Evolutionary conservation across 1,140 invertebrate species (phyloP), one percentile per base, ranked within the genome.

Genomic region (Hestina assimilis): DNA sequence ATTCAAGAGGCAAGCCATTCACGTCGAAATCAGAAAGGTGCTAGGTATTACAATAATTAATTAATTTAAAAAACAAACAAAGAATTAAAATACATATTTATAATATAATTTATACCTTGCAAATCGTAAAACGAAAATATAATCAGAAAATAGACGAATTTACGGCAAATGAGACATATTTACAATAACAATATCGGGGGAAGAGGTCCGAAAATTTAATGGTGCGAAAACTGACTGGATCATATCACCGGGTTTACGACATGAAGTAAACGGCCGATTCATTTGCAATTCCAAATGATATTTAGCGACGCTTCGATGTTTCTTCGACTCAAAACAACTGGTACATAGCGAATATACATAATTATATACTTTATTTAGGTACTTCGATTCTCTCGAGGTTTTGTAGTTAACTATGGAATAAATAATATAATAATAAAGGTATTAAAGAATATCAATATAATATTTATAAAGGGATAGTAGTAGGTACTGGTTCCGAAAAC

Each of bases 171-270:
- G 59, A 46, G 64, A 66, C 62, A 74, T 73, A 75, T 79, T 79
- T 75, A 78, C 76, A 83, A 78, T 73, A 81, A 79, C 68, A 71
- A 62, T 64, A 72, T 60, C 60, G 54, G 65, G 68, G 77, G 75
- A 71, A 72, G 69, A 71, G 72, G 76, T 79, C 79, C 79, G 62
- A 78, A 69, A 66, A 74, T 75, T 87, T 86, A 87, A 87, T 87
- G 84, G 82, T 66, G 84, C 83, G 84, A 87, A 80, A 84, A 87
- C 78, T 83, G 79, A 84, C 84, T 81, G 82, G 81, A 87, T 87
- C 82, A 87, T 86, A 87, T 87, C 80, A 81, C 79, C 59, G 69
- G 66, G 57, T 87, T 87, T 84, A 87, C 83, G 84, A 85, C 74
- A 67, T 70, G 70, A 75, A 80, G 79, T 75, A 87, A 85, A 84